Evolutionary conservation across 1,140 invertebrate species (phyloP), one percentile per base, ranked within the genome.

Genomic region (Rhynchophorus ferrugineus): DNA sequence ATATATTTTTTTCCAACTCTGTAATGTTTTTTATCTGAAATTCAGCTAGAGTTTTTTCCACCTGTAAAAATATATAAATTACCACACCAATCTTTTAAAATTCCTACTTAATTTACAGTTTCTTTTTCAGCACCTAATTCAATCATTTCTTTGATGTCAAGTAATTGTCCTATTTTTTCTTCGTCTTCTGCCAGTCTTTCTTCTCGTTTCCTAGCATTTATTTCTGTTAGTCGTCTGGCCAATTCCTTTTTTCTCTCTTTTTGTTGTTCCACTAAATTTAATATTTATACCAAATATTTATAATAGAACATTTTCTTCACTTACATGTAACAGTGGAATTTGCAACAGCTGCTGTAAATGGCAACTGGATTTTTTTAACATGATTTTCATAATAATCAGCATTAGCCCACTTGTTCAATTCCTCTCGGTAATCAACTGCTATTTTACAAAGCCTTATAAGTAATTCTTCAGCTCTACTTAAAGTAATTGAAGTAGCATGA

Each of bases 171-270:
- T 14, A 94, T 68, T 64, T 89, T 85, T 61, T 93, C 87, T 68
- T 95, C 89, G 68, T 95, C 90, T 72, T 90, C 88, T 22, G 82
- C 81, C 11, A 93, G 69, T 78, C 84, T 78, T 69, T 91, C 88
- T 66, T 91, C 87, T 42, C 87, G 68, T 71, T 91, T 89, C 22
- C 86, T 79, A 2, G 87, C 87, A 69, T 91, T 91, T 36, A 91
- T 90, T 72, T 91, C 89, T 49, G 87, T 75, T 17, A 94, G 72
- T 48, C 89, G 75, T 41, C 81, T 73, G 0, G 89, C 87, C 56
- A 92, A 76, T 69, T 94, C 89, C 20, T 85, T 82, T 56, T 90
- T 83, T 58, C 87, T 77, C 69, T 92, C 89, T 63, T 85, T 85
- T 69, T 90, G 88, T 66, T 92, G 89, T 66, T 92, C 89, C 35